Evolutionary conservation across 2,888 invertebrate genomes (phyloP), one percentile per base, ranked within the genome.

Genomic region (Orthonevra nobilis): DNA sequence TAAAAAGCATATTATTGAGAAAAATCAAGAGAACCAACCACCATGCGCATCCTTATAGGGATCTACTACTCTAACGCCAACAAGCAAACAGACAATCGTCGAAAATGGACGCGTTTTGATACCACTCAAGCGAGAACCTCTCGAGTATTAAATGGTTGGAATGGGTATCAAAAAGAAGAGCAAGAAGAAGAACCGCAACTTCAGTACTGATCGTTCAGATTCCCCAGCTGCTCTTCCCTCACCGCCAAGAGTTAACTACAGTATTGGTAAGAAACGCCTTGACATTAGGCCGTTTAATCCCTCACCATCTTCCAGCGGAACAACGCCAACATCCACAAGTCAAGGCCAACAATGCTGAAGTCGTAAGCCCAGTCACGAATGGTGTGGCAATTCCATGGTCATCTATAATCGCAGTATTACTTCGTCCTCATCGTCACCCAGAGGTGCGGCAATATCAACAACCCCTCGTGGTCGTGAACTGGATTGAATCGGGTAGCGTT

Each of bases 361-460:
- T 36, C 82, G 26, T 19, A 81, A 44, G 61, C 44, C 52, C 61
- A 83, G 83, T 81, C 60, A 23, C 38, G 90, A 91, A 56, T 94
- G 94, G 93, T 94, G 94, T 85, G 94, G 94, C 2, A 91, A 91
- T 56, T 93, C 94, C 0, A 86, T 93, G 83, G 92, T 94, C 72
- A 93, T 94, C 84, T 94, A 92, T 86, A 92, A 92, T 86, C 90
- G 92, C 32, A 90, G 89, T 88, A 90, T 90, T 0, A 81, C 36
- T 40, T 64, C 74, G 3, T 84, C 84, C 9, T 84, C 83, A 34
- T 74, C 82, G 6, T 74, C 84, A 2, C 82, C 82, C 1, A 44
- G 81, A 6, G 44, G 38, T 4, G 60, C 83, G n/a, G n/a, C n/a
- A n/a, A n/a, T n/a, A n/a, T n/a, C n/a, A 88, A 90, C 83, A 88